Evolutionary conservation across 2,113 vertebrate species (phyloP).

Genomic region (Strix uralensis): DNA sequence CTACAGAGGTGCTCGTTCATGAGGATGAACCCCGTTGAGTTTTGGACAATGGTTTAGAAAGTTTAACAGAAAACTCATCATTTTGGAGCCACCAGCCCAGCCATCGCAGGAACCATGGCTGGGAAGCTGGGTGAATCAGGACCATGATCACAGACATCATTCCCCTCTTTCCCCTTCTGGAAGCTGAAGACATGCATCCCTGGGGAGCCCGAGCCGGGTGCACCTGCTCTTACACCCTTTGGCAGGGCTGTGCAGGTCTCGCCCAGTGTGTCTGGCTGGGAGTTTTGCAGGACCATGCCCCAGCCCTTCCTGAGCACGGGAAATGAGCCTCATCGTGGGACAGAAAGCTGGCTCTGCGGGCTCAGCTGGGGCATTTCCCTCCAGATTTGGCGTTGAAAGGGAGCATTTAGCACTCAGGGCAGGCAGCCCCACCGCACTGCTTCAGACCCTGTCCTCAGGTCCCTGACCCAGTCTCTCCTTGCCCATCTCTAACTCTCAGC

Average conservation of each 20-base stretch:
- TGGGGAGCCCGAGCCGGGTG: neutral
- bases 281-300: neutral
- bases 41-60: neutral
- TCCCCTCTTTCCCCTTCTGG: fast-evolving
- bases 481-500: fast-evolving
- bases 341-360: neutral
- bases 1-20: neutral
- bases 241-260: neutral
- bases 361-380: neutral
- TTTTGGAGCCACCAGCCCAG: fast-evolving
- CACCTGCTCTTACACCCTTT: neutral
- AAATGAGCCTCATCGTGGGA: fast-evolving
- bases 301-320: neutral
- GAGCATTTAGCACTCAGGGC: fast-evolving
- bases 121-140: neutral
- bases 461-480: neutral
- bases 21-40: neutral
- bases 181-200: neutral
- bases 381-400: neutral
- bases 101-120: fast-evolving
- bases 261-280: neutral
- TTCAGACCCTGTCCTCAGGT: neutral
- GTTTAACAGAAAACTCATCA: neutral
- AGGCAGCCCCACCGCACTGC: neutral
- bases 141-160: fast-evolving